Conservation (phyloP, 2,888 invertebrate genomes). For the Latheticus oryzae region DNA sequence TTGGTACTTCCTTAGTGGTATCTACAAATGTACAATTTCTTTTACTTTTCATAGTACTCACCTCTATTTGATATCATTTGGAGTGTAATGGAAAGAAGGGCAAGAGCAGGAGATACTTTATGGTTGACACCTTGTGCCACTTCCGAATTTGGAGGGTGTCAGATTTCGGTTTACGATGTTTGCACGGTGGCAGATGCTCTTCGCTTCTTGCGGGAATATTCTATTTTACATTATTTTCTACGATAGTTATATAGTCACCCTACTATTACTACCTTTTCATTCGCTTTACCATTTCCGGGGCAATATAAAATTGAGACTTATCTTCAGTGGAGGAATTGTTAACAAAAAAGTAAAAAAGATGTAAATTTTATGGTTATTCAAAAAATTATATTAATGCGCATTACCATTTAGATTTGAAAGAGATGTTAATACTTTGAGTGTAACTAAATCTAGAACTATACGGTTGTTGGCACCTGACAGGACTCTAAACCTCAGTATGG, state of each 20-base stretch:
- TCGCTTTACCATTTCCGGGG: conserved; percentile 24
- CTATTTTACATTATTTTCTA: conserved; percentile 35
- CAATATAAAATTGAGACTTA: conserved; percentile 13
- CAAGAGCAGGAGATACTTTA: conserved; percentile 54
- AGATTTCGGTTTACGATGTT: conserved; percentile 62
- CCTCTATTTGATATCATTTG: conserved; percentile 33
- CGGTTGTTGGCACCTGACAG: conserved; percentile 38
- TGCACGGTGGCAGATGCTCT: conserved; percentile 61
- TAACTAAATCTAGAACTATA: too few relatives aligned
- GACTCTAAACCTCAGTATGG: conserved; percentile 40
- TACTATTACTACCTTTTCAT: conserved; percentile 26
- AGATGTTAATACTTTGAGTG: conserved; percentile 38
- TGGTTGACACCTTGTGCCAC: conserved; percentile 62
- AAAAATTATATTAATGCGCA: too few relatives aligned
- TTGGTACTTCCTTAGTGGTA: too few relatives aligned
- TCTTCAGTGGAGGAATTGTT: too few relatives aligned
- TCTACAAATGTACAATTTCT: too few relatives aligned
- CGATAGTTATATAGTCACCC: neutral
- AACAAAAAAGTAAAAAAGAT: too few relatives aligned
- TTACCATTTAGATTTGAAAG: conserved; percentile 1
- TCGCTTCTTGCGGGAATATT: conserved; percentile 30
- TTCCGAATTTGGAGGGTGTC: conserved; percentile 60
- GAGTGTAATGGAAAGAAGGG: conserved; percentile 27
- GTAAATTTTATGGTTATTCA: too few relatives aligned
- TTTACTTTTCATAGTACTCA: too few relatives aligned